Conservation (phyloP, 1,140 invertebrate genomes). For the Atta cephalotes region DNA sequence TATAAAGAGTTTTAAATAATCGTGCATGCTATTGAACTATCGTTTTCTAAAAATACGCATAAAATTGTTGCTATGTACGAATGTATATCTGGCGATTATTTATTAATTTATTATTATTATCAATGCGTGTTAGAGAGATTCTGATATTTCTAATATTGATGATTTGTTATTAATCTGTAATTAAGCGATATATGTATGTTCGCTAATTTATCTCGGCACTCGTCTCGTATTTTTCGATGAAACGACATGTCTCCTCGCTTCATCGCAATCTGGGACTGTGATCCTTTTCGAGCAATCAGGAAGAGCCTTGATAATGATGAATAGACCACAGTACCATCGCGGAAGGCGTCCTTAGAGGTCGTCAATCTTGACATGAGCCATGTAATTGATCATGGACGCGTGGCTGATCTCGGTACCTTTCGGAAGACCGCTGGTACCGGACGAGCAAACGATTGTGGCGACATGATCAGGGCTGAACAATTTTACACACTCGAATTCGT, state of each 20-base stretch:
- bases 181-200: background rate
- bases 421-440: conserved; percentile 79
- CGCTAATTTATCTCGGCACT: background rate
- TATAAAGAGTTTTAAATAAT: conserved; percentile 22
- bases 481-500: conserved; percentile 43
- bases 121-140: background rate
- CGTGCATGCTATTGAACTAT: background rate
- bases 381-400: conserved; percentile 57
- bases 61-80: background rate
- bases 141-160: background rate
- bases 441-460: conserved; percentile 79
- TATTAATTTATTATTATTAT: background rate
- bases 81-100: background rate
- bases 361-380: conserved; percentile 45
- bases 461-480: conserved; percentile 71
- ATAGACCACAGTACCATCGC: conserved; percentile 48
- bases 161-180: conserved; percentile 3
- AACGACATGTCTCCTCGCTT: conserved; percentile 22
- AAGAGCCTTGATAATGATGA: conserved; percentile 50
- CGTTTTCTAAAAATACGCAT: background rate
- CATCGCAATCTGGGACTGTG: conserved; percentile 16
- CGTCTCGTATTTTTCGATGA: conserved; percentile 41
- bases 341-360: conserved; percentile 20
- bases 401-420: conserved; percentile 73
- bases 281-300: conserved; percentile 40